phyloP scores from a whole-genome alignment of 1,140 invertebrate genomes.

The Pseudoatta argentina region DNA sequence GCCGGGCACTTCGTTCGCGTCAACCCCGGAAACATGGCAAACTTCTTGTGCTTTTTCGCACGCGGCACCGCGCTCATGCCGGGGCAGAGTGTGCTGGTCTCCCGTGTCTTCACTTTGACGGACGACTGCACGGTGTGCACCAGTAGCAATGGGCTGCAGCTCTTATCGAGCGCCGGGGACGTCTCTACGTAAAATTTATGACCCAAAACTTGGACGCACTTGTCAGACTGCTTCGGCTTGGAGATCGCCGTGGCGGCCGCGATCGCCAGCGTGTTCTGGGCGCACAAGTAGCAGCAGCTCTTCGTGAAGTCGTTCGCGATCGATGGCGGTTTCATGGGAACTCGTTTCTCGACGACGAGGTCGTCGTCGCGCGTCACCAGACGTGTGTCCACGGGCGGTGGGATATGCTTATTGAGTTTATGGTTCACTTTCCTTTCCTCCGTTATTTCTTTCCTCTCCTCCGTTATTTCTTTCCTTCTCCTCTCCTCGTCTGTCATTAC shows the following conservation, averaged over 20 bases:
- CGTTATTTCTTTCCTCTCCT: too few relatives aligned
- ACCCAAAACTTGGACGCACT: constrained; percentile 49
- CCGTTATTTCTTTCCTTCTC: too few relatives aligned
- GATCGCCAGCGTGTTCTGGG: constrained; percentile 63
- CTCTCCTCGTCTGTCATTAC: neutral
- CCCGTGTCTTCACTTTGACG: constrained; percentile 61
- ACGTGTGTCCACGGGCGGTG: neutral
- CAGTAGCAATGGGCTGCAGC: constrained; percentile 36
- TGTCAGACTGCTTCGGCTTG: constrained; percentile 22
- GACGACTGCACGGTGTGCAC: constrained; percentile 62
- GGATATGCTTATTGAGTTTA: neutral
- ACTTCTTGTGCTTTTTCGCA: constrained; percentile 42
- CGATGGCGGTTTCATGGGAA: neutral
- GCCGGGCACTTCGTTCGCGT: constrained; percentile 43
- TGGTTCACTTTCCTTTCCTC: neutral
- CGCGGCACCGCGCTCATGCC: neutral
- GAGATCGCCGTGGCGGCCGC: constrained; percentile 14
- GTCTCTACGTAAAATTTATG: constrained; percentile 6
- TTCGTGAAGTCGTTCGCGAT: constrained; percentile 61
- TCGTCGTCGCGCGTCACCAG: neutral
- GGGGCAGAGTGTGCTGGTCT: constrained; percentile 31
- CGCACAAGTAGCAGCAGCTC: constrained; percentile 74
- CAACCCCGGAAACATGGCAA: constrained; percentile 36
- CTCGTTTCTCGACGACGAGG: neutral
- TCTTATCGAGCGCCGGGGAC: constrained; percentile 40